Evolutionary conservation across 2,888 invertebrate species (phyloP).

Genomic region (Leptinotarsa tumamoca): DNA sequence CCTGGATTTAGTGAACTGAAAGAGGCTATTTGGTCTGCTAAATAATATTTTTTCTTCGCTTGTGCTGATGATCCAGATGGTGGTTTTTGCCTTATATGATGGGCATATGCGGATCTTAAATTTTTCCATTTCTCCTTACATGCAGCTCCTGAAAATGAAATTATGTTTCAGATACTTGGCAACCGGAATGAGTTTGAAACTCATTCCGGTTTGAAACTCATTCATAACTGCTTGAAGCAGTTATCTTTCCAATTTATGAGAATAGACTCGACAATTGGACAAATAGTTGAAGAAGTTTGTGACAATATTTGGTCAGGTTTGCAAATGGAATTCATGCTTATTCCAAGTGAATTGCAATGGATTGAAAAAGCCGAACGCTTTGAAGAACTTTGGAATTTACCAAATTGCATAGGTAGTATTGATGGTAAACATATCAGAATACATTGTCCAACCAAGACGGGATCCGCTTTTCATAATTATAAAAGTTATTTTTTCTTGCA

Average conservation of each 20-base stretch:
- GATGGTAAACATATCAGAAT: conserved; percentile 2
- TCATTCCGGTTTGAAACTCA: too few relatives aligned
- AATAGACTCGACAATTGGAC: conserved; percentile 15
- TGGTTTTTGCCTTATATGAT: not conserved
- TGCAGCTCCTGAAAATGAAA: conserved; percentile 18
- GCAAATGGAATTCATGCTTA: not conserved
- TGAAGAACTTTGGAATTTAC: conserved; percentile 4
- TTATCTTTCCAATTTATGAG: conserved; percentile 23
- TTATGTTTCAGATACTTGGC: not conserved
- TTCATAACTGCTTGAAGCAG: not conserved
- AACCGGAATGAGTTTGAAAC: conserved; percentile 10
- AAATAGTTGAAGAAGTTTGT: not conserved
- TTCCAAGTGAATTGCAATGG: conserved; percentile 21
- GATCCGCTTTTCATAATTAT: not conserved
- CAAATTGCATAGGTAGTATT: conserved; percentile 2
- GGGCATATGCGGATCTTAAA: conserved; percentile 1
- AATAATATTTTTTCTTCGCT: conserved; percentile 23
- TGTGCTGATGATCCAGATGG: conserved; percentile 3
- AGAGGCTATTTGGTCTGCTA: not conserved
- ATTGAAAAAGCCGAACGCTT: conserved; percentile 14
- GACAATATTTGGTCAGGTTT: conserved; percentile 5
- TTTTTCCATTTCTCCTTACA: conserved; percentile 22
- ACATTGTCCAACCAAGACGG: not conserved
- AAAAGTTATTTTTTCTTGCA: conserved; percentile 11
- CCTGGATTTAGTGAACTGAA: conserved; percentile 9